Conservation (phyloP, 2,888 invertebrate species). For the Troilus luridus region DNA sequence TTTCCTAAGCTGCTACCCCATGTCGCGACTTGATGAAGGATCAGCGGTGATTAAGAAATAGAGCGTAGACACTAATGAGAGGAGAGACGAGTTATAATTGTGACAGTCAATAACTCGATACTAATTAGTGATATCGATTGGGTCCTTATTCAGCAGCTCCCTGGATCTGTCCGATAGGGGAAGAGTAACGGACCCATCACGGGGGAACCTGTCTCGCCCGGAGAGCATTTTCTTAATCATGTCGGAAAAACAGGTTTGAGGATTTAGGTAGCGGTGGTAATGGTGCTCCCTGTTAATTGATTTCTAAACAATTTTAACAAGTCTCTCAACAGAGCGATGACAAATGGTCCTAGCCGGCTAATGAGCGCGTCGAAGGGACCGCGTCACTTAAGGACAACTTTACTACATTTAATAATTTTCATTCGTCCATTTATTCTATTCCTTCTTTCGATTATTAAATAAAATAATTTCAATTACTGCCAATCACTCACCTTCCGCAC, state of each 20-base stretch:
- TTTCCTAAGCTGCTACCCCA: not conserved
- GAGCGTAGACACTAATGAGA: constrained; percentile 26
- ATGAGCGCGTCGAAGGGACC: not conserved
- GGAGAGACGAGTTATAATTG: constrained; percentile 34
- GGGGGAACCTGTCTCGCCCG: not conserved
- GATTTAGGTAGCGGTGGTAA: constrained; percentile 33
- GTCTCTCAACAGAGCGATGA: constrained; percentile 36
- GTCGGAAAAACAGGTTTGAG: constrained; percentile 39
- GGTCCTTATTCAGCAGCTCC: not conserved
- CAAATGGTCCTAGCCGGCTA: not conserved
- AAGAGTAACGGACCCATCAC: constrained; percentile 28
- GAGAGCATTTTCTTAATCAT: constrained; percentile 25
- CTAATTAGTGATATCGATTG: constrained; percentile 30
- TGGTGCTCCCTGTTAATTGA: constrained; percentile 28
- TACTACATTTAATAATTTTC: not conserved
- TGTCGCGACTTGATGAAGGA: not conserved
- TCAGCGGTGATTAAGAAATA: constrained; percentile 5
- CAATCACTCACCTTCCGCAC: not conserved
- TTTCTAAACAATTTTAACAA: constrained; percentile 41
- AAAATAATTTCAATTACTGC: not conserved
- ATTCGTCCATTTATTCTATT: not conserved
- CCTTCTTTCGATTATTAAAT: not conserved
- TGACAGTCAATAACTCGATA: constrained; percentile 40
- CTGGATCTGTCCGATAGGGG: constrained; percentile 32
- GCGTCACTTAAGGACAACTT: not conserved